phyloP scores from a whole-genome alignment of 64 coral and sea anemone genomes.

The Pocillopora damicornis region DNA sequence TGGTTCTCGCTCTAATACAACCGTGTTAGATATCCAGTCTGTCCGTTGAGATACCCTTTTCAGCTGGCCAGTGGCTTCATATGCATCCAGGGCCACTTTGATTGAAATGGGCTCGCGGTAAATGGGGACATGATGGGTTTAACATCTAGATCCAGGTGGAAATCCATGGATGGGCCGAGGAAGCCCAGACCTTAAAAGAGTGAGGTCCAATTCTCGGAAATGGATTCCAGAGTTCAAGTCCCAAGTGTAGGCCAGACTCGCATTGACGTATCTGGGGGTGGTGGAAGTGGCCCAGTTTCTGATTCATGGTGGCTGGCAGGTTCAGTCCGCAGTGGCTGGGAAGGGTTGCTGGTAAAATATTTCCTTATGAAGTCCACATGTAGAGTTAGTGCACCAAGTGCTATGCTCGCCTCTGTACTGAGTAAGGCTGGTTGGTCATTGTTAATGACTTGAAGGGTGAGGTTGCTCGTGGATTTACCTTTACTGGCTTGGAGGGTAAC shows the following conservation, averaged over 20 bases:
- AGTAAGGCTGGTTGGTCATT: background rate
- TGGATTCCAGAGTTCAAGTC: constrained; percentile 29
- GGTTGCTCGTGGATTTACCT: too few relatives aligned
- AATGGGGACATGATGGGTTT: too few relatives aligned
- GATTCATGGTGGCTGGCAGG: background rate
- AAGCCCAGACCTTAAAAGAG: constrained; percentile 22
- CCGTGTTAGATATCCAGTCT: too few relatives aligned
- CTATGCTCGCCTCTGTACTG: constrained; percentile 39
- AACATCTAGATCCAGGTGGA: background rate
- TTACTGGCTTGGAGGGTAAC: too few relatives aligned
- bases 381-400: constrained; percentile 10
- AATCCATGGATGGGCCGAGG: constrained; percentile 30
- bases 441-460: background rate
- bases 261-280: background rate
- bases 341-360: background rate
- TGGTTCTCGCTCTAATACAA: background rate
- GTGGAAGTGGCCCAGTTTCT: background rate
- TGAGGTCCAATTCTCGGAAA: background rate
- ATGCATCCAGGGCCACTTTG: too few relatives aligned
- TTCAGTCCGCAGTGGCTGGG: background rate
- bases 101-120: too few relatives aligned
- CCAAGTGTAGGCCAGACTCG: constrained; percentile 28
- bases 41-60: too few relatives aligned
- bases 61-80: too few relatives aligned
- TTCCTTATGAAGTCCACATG: constrained; percentile 19